Percentiles rank a stretch among this genome's conserved stretches.
Conservation (phyloP, 2,888 invertebrate species). For the Mythimna vitellina region DNA sequence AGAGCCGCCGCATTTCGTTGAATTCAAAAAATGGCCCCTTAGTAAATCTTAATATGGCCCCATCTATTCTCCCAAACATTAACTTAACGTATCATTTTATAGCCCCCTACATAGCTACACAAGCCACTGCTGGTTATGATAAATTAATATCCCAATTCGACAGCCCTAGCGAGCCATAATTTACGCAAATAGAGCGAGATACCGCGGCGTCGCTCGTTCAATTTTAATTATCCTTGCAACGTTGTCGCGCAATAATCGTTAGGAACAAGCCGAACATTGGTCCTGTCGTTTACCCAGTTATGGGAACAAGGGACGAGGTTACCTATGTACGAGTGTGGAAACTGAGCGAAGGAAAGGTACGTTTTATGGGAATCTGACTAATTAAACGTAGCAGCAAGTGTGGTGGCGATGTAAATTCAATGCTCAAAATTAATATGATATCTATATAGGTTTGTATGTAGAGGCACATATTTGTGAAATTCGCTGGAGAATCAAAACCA, state of each 20-base stretch:
- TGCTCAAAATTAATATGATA: neutral
- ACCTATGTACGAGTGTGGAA: constrained; percentile 22
- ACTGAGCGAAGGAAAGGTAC: constrained; percentile 36
- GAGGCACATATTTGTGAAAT: too few species aligned
- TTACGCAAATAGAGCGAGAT: constrained; percentile 62
- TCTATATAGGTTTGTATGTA: neutral
- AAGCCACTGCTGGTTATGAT: constrained; percentile 18
- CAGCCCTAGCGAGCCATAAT: constrained; percentile 54
- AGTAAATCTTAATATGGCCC: too few species aligned
- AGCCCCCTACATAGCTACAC: neutral
- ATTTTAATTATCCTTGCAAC: constrained; percentile 64
- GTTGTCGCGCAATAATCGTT: constrained; percentile 64
- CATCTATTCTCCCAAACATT: neutral
- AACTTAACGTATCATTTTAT: neutral
- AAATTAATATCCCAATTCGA: constrained; percentile 31
- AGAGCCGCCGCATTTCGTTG: too few species aligned
- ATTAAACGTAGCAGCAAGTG: constrained; percentile 35
- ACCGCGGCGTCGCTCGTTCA: constrained; percentile 57
- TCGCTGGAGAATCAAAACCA: too few species aligned
- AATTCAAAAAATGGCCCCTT: too few species aligned
- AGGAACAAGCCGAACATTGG: constrained; percentile 54
- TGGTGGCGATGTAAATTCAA: neutral
- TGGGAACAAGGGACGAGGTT: constrained; percentile 37
- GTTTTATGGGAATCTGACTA: constrained; percentile 43
- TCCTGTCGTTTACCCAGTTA: constrained; percentile 58